phyloP scores from a whole-genome alignment of 35 echinoderm and acorn worm species.

The Lytechinus variegatus region DNA sequence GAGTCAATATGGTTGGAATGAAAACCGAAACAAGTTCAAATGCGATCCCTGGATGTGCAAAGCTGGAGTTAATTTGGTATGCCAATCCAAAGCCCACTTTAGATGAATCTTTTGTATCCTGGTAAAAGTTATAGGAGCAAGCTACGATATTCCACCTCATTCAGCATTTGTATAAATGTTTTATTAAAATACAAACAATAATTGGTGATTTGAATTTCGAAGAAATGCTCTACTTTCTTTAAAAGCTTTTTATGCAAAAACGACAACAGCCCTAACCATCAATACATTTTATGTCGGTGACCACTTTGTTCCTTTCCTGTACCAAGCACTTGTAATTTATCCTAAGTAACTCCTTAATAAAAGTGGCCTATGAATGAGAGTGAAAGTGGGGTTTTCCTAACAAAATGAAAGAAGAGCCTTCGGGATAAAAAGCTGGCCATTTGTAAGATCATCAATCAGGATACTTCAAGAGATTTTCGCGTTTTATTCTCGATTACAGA shows the following conservation, averaged over 20 bases:
- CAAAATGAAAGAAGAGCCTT: neutral
- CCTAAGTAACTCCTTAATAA: neutral
- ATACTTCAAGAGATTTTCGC: neutral
- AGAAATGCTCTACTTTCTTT: neutral
- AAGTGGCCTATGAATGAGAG: neutral
- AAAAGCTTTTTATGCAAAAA: neutral
- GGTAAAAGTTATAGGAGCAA: too few species aligned
- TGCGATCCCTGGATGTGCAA: neutral
- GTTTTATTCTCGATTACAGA: neutral
- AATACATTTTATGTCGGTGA: neutral
- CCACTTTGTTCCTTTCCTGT: neutral
- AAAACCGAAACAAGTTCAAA: neutral
- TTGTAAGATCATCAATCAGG: neutral
- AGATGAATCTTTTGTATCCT: neutral
- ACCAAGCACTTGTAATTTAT: neutral
- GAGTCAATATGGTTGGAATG: neutral
- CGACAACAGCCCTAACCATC: neutral
- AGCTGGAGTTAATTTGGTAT: neutral
- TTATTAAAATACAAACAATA: too few species aligned
- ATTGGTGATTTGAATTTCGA: too few species aligned
- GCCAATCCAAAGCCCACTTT: neutral
- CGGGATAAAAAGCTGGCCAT: neutral
- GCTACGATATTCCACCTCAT: too few species aligned
- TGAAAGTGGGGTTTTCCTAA: neutral
- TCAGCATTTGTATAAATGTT: too few species aligned